These are phyloP conservation scores for Apomyelois bistriatella DNA, from an alignment of 2,888 invertebrate species.

Conservation along the genomic window DNA sequence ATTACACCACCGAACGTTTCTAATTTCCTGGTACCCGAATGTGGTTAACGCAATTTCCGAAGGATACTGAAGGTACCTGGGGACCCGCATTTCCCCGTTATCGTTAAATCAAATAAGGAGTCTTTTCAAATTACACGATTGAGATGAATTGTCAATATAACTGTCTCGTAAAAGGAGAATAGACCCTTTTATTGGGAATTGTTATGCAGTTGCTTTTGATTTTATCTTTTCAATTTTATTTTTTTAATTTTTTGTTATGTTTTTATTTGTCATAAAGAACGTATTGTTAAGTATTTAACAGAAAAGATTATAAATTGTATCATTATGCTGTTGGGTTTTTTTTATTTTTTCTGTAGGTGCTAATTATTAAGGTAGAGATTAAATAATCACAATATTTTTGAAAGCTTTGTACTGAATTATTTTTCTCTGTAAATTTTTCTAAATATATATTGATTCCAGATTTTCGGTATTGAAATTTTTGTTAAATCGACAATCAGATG, in stretches of 20 bases:
- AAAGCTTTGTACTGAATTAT: too few relatives aligned
- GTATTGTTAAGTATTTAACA: too few relatives aligned
- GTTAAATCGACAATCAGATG: not conserved
- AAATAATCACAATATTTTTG: too few relatives aligned
- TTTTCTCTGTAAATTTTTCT: too few relatives aligned
- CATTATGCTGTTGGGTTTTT: too few relatives aligned
- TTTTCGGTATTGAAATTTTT: too few relatives aligned
- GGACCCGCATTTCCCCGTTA: slow-evolving; percentile 58
- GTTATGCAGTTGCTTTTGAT: slow-evolving; percentile 3
- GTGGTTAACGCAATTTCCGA: slow-evolving; percentile 79
- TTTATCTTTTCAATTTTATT: not conserved
- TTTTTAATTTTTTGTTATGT: not conserved
- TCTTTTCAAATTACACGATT: slow-evolving; percentile 58
- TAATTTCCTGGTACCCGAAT: slow-evolving; percentile 77
- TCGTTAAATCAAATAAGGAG: slow-evolving; percentile 69
- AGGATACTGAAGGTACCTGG: slow-evolving; percentile 62
- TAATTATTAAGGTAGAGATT: too few relatives aligned
- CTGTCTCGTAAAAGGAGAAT: slow-evolving; percentile 13
- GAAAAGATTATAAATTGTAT: too few relatives aligned
- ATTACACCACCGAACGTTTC: slow-evolving; percentile 76
- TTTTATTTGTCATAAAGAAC: not conserved
- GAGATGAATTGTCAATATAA: slow-evolving; percentile 47
- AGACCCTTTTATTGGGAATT: not conserved
- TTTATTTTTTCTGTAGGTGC: too few relatives aligned
- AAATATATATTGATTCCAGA: too few relatives aligned